A percentile compares a stretch with the other conserved stretches of the same genome.
phyloP scores from a whole-genome alignment of 2,888 invertebrate species.

The Blastobasis lacticolella region DNA sequence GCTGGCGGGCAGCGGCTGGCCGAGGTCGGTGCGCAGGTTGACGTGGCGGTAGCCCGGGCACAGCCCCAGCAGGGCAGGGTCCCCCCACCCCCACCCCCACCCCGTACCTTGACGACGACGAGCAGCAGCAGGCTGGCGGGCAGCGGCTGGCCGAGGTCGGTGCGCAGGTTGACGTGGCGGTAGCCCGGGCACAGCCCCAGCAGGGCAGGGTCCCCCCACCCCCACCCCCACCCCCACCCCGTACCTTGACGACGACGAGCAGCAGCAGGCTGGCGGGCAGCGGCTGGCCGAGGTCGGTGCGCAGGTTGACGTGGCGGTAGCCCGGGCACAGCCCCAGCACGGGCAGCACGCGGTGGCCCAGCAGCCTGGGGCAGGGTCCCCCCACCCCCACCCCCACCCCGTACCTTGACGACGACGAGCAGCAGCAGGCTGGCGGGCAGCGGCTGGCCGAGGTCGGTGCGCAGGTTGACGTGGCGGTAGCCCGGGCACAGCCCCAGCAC shows the following conservation, averaged over 20 bases:
- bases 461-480: constrained; percentile 91
- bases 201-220: constrained; percentile 37
- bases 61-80: constrained; percentile 77
- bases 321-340: constrained; percentile 94
- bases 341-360: constrained; percentile 95
- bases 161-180: constrained; percentile 91
- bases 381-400: too few species aligned
- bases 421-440: constrained; percentile 90
- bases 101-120: constrained; percentile 82
- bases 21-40: constrained; percentile 90
- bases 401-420: constrained; percentile 86
- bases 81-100: too few species aligned
- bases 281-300: constrained; percentile 94
- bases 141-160: constrained; percentile 92
- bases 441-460: constrained; percentile 94
- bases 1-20: constrained; percentile 90
- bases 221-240: too few species aligned
- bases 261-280: constrained; percentile 90
- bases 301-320: constrained; percentile 91
- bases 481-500: constrained; percentile 94
- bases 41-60: constrained; percentile 96
- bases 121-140: constrained; percentile 90
- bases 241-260: constrained; percentile 86
- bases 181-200: constrained; percentile 94
- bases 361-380: constrained; percentile 62